Evolutionary conservation across 2,797 vertebrate species (phyloP), one percentile per base, ranked within the genome.

Genomic region (Furcifer pardalis): DNA sequence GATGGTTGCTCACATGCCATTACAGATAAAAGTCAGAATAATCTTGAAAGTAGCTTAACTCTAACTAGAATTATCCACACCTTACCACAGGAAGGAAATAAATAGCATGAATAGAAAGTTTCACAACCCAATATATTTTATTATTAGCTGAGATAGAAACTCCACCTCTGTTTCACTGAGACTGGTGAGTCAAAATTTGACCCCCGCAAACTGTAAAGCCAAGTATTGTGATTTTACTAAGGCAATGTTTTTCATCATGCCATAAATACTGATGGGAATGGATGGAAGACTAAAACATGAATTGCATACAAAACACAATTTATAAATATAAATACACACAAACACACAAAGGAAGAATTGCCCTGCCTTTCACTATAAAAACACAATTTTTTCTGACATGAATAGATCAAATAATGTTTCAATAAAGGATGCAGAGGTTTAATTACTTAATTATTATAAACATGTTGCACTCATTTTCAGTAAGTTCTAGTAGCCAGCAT

Each of bases 191-290:
- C 84, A 25, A 75, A 65, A 1, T 79, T 86, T 2, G 0, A 0
- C 71, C 69, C 15, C 0, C 0, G 35, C 49, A 79, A 25, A 46
- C 79, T 90, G 23, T 84, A 37, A 65, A 63, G 42, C n/a, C 71
- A 62, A 85, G 90, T 82, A 79, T 84, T 77, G 52, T 69, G 46
- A 76, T 71, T 21, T 88, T n/a, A 84, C 75, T 27, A 27, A 68
- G 72, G 7, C 78, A 83, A 69, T 46, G 89, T 81, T 74, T 82
- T 79, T 79, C 84, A 86, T 56, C 79, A 78, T n/a, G n/a, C n/a
- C n/a, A n/a, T n/a, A n/a, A n/a, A n/a, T 0, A 12, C 12, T 56
- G 10, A 56, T 56, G 52, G 52, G 13, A 17, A 17, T 13, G 19
- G 52, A 17, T 56, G 52, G 13, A 56, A 17, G 6, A 49, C 46